These are phyloP conservation scores for Lepas anatifera DNA, from an alignment of 2,888 invertebrate genomes.

Conservation along the genomic window DNA sequence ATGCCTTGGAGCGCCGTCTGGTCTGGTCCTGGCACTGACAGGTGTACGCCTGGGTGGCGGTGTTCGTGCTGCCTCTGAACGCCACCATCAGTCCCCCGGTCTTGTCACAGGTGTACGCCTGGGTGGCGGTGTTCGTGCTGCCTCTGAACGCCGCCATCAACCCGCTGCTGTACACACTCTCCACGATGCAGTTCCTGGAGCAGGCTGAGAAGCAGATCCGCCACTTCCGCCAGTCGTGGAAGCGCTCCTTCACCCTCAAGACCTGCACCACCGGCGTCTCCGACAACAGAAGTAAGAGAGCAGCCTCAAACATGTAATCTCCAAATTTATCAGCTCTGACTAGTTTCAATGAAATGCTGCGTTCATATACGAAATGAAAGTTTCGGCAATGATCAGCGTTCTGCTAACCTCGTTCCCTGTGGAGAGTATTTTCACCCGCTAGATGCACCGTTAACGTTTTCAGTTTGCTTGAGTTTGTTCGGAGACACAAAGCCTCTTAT, in stretches of 20 bases:
- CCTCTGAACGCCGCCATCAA: constrained; percentile 42
- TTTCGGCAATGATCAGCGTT: too few relatives aligned
- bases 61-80: constrained; percentile 41
- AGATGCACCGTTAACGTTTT: too few relatives aligned
- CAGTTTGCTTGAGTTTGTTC: too few relatives aligned
- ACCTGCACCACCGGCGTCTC: background rate
- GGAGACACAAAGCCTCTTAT: too few relatives aligned
- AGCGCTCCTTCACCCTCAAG: constrained; percentile 25
- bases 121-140: constrained; percentile 42
- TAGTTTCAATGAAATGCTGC: too few relatives aligned
- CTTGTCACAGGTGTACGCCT: constrained; percentile 39
- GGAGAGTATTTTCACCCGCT: too few relatives aligned
- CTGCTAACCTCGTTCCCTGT: too few relatives aligned
- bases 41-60: constrained; percentile 41
- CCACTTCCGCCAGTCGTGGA: constrained; percentile 25
- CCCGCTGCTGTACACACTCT: constrained; percentile 40
- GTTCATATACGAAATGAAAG: too few relatives aligned
- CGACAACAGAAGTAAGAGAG: background rate
- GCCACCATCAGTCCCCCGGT: constrained; percentile 41
- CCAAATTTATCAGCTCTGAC: too few relatives aligned
- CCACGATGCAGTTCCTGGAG: constrained; percentile 32
- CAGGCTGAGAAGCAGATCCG: constrained; percentile 14
- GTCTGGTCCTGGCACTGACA: too few relatives aligned
- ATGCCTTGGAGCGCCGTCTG: too few relatives aligned
- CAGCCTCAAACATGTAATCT: too few relatives aligned